Evolutionary conservation across 2,888 invertebrate species (phyloP).

Genomic region (Cantharis nigra): DNA sequence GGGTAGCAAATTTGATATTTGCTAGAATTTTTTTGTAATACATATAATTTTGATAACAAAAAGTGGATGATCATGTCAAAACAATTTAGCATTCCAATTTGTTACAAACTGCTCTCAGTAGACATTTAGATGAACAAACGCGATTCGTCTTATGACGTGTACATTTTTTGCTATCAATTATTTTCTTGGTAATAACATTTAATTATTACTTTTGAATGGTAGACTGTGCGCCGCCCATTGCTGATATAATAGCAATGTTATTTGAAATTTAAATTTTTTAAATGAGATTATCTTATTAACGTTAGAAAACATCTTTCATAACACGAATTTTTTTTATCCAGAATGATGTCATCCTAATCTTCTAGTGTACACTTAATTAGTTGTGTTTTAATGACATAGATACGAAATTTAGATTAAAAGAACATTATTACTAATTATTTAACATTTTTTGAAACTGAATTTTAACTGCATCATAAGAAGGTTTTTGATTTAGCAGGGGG

Average conservation of each 20-base stretch:
- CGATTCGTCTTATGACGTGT: background rate
- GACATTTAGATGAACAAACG: background rate
- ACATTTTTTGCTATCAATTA: background rate
- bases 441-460: too few species aligned
- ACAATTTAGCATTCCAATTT: background rate
- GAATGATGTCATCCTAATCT: conserved; percentile 3
- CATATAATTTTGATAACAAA: background rate
- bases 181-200: conserved; percentile 15
- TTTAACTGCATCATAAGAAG: too few species aligned
- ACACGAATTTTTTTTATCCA: background rate
- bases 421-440: background rate
- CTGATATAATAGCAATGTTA: background rate
- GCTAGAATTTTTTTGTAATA: background rate
- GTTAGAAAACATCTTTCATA: conserved; percentile 7
- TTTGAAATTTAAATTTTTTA: conserved; percentile 26
- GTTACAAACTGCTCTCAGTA: background rate
- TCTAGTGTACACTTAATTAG: background rate
- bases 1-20: background rate
- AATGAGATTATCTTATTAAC: conserved; percentile 18
- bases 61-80: background rate
- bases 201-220: conserved; percentile 4
- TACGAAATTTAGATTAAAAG: background rate
- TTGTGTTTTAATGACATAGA: background rate
- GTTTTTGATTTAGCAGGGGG: too few species aligned
- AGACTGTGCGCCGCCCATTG: conserved; percentile 15